Conservation (phyloP, 1,140 invertebrate genomes). For the Cataglyphis hispanica region DNA sequence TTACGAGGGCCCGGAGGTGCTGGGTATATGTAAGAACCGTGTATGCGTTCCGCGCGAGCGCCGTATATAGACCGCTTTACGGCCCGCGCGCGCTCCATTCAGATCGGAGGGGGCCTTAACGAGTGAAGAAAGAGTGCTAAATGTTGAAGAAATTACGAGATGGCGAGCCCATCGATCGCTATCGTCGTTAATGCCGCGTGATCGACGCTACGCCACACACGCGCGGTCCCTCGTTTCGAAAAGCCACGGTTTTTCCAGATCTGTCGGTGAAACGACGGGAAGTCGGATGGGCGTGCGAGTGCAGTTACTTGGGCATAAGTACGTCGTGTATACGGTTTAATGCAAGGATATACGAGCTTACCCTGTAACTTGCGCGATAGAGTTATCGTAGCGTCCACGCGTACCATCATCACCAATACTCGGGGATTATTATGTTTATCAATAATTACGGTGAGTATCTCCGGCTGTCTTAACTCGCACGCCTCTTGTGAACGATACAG, state of each 20-base stretch:
- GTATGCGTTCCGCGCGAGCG: conserved; percentile 60
- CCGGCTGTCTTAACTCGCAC: conserved; percentile 17
- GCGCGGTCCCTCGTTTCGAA: conserved; percentile 56
- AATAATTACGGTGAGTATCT: conserved; percentile 51
- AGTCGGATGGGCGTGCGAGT: conserved; percentile 36
- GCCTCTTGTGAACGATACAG: background rate
- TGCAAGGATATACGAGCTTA: conserved; percentile 29
- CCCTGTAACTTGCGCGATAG: conserved; percentile 56
- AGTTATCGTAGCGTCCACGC: conserved; percentile 54
- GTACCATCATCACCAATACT: conserved; percentile 31
- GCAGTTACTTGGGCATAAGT: conserved; percentile 23
- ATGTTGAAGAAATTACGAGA: conserved; percentile 77
- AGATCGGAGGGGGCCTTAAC: conserved; percentile 55
- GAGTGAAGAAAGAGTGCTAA: conserved; percentile 67
- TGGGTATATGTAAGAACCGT: conserved; percentile 72
- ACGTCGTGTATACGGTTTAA: conserved; percentile 41
- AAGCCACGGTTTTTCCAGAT: conserved; percentile 40
- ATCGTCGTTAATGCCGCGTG: conserved; percentile 68
- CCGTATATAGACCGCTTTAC: conserved; percentile 75
- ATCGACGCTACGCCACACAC: conserved; percentile 71
- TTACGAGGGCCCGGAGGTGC: conserved; percentile 69
- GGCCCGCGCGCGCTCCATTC: conserved; percentile 54
- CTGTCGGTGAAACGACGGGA: conserved; percentile 41
- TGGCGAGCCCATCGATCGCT: conserved; percentile 61
- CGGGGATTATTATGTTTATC: conserved; percentile 51